Percentiles rank a stretch among this genome's conserved stretches.
phyloP scores from a whole-genome alignment of 2,113 vertebrate genomes.

The Grantiella picta region DNA sequence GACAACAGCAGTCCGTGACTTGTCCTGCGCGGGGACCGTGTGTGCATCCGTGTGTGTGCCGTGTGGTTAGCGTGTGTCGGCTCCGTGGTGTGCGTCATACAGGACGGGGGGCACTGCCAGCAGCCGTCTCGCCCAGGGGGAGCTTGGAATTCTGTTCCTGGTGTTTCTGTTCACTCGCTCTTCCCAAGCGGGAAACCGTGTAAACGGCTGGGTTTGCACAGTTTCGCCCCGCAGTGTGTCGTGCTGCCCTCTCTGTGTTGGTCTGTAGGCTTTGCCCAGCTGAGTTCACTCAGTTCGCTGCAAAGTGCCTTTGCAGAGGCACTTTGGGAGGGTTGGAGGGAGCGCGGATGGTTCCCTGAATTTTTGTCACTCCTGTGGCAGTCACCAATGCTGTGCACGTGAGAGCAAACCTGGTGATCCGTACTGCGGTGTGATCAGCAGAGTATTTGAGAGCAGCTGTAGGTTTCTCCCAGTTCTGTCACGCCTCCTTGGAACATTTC shows the following conservation, averaged over 20 bases:
- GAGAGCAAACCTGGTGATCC: neutral
- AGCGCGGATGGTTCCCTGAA: neutral
- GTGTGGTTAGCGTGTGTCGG: slow-evolving; percentile 53
- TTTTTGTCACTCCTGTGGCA: neutral
- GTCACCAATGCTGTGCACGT: neutral
- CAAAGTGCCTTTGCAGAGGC: neutral
- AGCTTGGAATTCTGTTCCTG: slow-evolving; percentile 56
- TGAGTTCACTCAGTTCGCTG: neutral
- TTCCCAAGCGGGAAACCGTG: slow-evolving; percentile 49
- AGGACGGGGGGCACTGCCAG: neutral
- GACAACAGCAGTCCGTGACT: neutral
- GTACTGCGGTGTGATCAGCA: fast-evolving
- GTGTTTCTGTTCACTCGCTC: slow-evolving; percentile 43
- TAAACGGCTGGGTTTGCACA: slow-evolving; percentile 45
- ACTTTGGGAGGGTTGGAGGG: neutral
- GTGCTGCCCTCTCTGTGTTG: slow-evolving; percentile 32
- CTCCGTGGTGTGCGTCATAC: neutral
- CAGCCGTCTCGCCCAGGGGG: neutral
- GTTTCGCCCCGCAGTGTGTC: slow-evolving; percentile 12
- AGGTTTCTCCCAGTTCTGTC: neutral
- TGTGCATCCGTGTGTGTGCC: slow-evolving; percentile 63
- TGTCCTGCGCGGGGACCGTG: slow-evolving; percentile 36
- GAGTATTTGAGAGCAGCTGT: neutral
- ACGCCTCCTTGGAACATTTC: neutral
- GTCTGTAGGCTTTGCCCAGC: neutral